Conservation (phyloP, 2,797 vertebrate species). For the Balearica regulorum region DNA sequence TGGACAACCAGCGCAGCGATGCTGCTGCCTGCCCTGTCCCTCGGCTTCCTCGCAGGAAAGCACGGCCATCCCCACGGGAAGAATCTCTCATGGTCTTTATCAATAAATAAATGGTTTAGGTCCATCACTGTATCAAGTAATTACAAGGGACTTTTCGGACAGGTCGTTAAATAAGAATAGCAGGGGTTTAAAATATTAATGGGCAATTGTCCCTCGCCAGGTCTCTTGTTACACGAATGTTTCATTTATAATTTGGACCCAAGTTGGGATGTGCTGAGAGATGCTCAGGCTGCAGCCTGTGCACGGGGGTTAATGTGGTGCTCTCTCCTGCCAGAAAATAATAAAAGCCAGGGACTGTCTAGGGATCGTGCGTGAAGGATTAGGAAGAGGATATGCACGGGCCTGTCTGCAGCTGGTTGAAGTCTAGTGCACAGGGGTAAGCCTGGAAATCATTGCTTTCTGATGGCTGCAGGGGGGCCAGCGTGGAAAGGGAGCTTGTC, state of each 20-base stretch:
- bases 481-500: neutral
- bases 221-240: neutral
- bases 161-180: constrained; percentile 13
- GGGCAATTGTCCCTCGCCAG: neutral
- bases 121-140: neutral
- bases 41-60: neutral
- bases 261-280: constrained; percentile 27
- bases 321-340: constrained; percentile 63
- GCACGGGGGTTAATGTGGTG: neutral
- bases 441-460: constrained; percentile 55
- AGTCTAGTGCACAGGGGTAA: constrained; percentile 9
- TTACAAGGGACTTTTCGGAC: neutral
- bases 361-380: constrained; percentile 48
- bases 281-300: constrained; percentile 28
- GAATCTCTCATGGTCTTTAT: neutral
- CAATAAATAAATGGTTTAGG: neutral
- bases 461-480: neutral
- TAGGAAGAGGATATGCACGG: constrained; percentile 50
- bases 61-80: neutral
- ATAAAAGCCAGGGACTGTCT: constrained; percentile 63
- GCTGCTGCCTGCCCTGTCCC: neutral
- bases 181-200: neutral
- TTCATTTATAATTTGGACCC: constrained; percentile 37
- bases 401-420: constrained; percentile 58
- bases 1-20: neutral